Base-by-base conservation (phyloP, 2,113 vertebrate species). In the Rissa tridactyla region DNA sequence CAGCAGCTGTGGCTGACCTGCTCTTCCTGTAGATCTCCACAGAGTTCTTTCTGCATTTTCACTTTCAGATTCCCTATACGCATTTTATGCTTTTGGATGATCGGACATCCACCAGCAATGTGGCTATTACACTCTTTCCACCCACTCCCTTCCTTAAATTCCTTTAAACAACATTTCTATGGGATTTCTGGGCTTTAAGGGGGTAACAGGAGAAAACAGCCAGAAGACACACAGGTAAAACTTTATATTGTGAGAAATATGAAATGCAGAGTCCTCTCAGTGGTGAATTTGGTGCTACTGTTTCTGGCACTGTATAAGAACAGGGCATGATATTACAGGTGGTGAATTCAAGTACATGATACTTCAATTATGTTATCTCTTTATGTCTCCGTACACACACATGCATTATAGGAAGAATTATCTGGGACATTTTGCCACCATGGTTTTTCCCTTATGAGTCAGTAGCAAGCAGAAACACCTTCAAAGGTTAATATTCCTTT, bases 81-180 rank as follows among this genome's bases (percentile, higher is more conserved):
- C 3, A 30, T 90, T 85, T 79, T 46, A 21, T 30, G 12, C 26
- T 8, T 62, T 52, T 68, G 36, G 5, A 52, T 81, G 34, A 38
- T 40, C 10, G 4, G 15, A 27, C 2, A 4, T 73, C 15, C 49
- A 10, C 13, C 30, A 78, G 23, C 5, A 71, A n/a, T 15, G 6
- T 21, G 19, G 16, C 51, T 80, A 23, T 52, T 76, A 13, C 3
- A 29, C 18, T 88, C 22, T 52, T 92, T 69, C 17, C 9, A n/a
- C 11, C 2, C 2, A 1, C 3, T 1, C 1, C 1, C 1, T 8
- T 25, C 10, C 5, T 69, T 26, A 60, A 62, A 61, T 57, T 49
- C 27, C 17, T 38, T 83, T 62, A 62, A 85, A n/a, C 7, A 78
- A 11, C 6, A 15, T 79, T 84, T 76, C 25, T n/a, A 8, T 55